Evolutionary conservation across 1,140 invertebrate species (phyloP).

Genomic region (Drosophila fuyamai): DNA sequence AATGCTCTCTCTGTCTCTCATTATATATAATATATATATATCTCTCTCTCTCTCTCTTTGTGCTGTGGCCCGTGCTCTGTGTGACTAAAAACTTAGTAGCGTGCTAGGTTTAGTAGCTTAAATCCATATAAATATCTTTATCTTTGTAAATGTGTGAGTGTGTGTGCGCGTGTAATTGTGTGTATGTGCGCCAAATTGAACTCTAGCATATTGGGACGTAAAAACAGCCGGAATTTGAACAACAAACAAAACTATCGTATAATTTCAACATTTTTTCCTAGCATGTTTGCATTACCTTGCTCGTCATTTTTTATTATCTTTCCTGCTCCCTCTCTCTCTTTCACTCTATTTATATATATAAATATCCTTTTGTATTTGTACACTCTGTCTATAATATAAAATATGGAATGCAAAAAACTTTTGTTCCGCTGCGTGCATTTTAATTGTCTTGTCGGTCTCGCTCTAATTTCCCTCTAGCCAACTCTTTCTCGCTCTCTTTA

Average conservation of each 20-base stretch:
- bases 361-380: constrained; percentile 7
- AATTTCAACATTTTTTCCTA: constrained; percentile 54
- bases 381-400: constrained; percentile 7
- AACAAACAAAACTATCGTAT: constrained; percentile 55
- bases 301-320: constrained; percentile 42
- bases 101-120: constrained; percentile 79
- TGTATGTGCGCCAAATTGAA: constrained; percentile 44
- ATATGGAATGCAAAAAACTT: constrained; percentile 38
- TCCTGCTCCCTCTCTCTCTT: constrained; percentile 13
- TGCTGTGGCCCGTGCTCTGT: constrained; percentile 76
- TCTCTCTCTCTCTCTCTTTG: constrained; percentile 58
- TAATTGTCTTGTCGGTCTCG: constrained; percentile 50
- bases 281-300: constrained; percentile 74
- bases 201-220: constrained; percentile 44
- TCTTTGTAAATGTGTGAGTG: constrained; percentile 24
- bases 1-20: constrained; percentile 62
- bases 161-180: constrained; percentile 34
- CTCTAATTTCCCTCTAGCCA: constrained; percentile 14
- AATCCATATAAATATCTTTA: constrained; percentile 37
- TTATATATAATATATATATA: constrained; percentile 50
- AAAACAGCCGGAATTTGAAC: constrained; percentile 47
- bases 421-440: constrained; percentile 51
- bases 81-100: constrained; percentile 72
- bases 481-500: constrained; percentile 29
- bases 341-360: constrained; percentile 14